Evolutionary conservation across 2,888 invertebrate genomes (phyloP).

Genomic region (Adelognathus sp.): DNA sequence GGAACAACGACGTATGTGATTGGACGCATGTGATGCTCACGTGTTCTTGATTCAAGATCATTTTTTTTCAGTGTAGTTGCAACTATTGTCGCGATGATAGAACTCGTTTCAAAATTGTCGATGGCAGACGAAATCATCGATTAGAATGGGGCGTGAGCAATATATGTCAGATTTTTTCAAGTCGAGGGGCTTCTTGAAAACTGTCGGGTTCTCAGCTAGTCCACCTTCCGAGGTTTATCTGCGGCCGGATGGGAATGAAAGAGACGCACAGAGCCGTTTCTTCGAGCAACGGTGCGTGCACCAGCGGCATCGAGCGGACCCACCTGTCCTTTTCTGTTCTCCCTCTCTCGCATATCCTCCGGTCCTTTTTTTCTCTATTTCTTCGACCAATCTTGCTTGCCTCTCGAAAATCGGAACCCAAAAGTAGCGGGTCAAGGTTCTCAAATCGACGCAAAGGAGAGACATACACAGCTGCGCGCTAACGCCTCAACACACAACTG

Average conservation of each 20-base stretch:
- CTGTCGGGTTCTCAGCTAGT: neutral
- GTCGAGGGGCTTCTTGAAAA: constrained; percentile 25
- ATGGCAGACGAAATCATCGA: too few species aligned
- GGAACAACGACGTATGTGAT: too few species aligned
- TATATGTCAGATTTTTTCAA: constrained; percentile 28
- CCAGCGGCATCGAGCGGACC: constrained; percentile 6
- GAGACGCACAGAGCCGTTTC: neutral
- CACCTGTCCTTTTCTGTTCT: constrained; percentile 21
- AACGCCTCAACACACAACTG: constrained; percentile 4
- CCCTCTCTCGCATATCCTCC: neutral
- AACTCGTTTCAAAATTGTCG: too few species aligned
- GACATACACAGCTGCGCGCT: constrained; percentile 9
- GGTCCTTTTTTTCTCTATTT: neutral
- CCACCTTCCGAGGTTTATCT: constrained; percentile 13
- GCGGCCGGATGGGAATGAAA: constrained; percentile 39
- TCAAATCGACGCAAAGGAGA: neutral
- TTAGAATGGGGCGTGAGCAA: too few species aligned
- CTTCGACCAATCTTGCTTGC: neutral
- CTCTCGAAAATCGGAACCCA: constrained; percentile 46
- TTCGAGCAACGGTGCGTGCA: constrained; percentile 44
- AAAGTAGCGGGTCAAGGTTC: constrained; percentile 44
- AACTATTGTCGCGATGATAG: too few species aligned
- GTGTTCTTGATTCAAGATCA: too few species aligned
- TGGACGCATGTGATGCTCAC: too few species aligned
- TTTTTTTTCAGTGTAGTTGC: too few species aligned